Evolutionary conservation across 2,797 vertebrate species (phyloP), one percentile per base, ranked within the genome.

Genomic region (Capromys pilorides): DNA sequence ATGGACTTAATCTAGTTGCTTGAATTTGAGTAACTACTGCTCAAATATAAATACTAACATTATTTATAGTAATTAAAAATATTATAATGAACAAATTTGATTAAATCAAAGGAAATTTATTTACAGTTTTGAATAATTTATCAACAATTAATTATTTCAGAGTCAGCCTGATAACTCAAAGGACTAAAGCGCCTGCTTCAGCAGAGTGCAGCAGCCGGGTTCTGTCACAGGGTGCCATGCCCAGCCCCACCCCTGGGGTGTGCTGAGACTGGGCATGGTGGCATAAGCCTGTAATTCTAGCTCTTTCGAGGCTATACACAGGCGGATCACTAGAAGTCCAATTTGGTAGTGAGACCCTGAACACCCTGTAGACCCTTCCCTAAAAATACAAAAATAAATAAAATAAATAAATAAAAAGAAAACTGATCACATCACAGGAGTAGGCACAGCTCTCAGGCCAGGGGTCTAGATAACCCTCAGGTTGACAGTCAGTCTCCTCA

Each of bases 391-490:
- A 45, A 45, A 45, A 4, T 45, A 45, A 45, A 45, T 45, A 45
- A 45, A 45, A 45, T 45, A 45, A 45, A 45, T 45, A 45, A 45
- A 45, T 45, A 45, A 45, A 97, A 49, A 93, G 19, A 71, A 96
- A 95, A 96, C 51, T 90, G 36, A 94, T 94, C 57, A 73, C 41
- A 94, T 90, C 96, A 84, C 24, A 75, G 85, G 24, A 95, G 59
- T 59, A 39, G 75, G 36, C 49, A 91, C 19, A 6, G 57, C 73
- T 81, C 59, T 39, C 28, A 90, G 66, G 14, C 62, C 75, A 86
- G 41, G n/a, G 66, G 61, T 88, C 83, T 78, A 92, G 45, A 67
- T 49, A 83, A 86, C 62, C 36, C 26, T 95, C n/a, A 67, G 7
- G 67, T 19, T 69, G 45, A 77, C 73, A 80, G 21, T 73, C 54